phyloP scores from a whole-genome alignment of 1,140 invertebrate species.

The Calephelis virginiensis region DNA sequence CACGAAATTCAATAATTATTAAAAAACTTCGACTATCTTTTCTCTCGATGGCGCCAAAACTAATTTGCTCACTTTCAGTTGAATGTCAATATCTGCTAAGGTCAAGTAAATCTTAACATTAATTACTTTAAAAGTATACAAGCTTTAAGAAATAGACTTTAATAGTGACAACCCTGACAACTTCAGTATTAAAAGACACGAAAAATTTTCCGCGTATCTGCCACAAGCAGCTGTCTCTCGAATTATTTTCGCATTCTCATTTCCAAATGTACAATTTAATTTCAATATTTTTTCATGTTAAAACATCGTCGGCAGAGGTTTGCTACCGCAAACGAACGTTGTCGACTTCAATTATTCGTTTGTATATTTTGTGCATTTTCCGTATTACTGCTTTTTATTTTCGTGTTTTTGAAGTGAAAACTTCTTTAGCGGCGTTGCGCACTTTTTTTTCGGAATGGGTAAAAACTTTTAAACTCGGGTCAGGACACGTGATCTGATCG shows the following conservation, averaged over 20 bases:
- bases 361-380: constrained; percentile 14
- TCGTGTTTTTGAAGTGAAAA: too few relatives aligned
- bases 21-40: too few relatives aligned
- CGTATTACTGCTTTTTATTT: background rate
- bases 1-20: too few relatives aligned
- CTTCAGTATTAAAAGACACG: constrained; percentile 16
- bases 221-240: constrained; percentile 20
- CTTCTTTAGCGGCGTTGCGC: too few relatives aligned
- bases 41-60: rapidly evolving
- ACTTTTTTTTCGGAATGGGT: too few relatives aligned
- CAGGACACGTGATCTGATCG: too few relatives aligned
- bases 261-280: constrained; percentile 24
- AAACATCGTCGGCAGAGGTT: constrained; percentile 25
- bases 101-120: too few relatives aligned
- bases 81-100: too few relatives aligned
- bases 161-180: background rate
- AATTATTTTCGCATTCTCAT: constrained; percentile 27
- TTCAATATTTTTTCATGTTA: constrained; percentile 22
- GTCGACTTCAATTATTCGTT: constrained; percentile 17
- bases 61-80: too few relatives aligned
- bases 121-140: too few relatives aligned
- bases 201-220: constrained; percentile 20
- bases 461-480: too few relatives aligned
- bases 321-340: constrained; percentile 17
- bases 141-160: background rate